Base-by-base conservation (phyloP, 2,888 invertebrate genomes). In the Eupithecia vulgata region DNA sequence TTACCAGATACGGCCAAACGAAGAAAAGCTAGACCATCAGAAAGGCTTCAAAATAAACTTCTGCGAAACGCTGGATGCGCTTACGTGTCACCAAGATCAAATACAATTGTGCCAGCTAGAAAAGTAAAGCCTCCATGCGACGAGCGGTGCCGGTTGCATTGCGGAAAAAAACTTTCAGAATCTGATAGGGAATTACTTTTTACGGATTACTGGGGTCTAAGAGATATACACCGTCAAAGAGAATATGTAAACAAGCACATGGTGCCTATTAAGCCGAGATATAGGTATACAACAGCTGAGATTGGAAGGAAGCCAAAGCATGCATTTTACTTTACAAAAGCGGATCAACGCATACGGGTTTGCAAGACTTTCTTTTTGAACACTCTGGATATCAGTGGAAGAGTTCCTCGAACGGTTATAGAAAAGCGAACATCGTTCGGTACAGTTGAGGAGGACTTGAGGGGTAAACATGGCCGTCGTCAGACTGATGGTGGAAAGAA, bases 301-400 rank as follows among this genome's bases (percentile, higher is more conserved):
- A 21, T 52, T 52, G 48, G 48, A 57, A 21, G 57, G 25, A 57
- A 57, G 5, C 57, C 25, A 57, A 57, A 57, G 3, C 25, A 57
- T 57, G 57, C 57, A 12, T 57, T 57, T 57, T 57, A 57, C 57
- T 57, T 57, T 13, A 57, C 57, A 21, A 57, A 57, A 57, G 57
- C 12, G 25, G 57, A 13, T 2, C 12, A 57, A 25, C 57, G 57
- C 57, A 57, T 57, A 57, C 57, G 57, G 12, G 57, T 57, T 57
- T 57, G 57, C 57, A 57, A 57, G 25, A 65, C 21, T 40, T 65
- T 67, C 12, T 67, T 67, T 48, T 34, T 21, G 45, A 45, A 57
- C 25, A 57, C 57, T 57, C 57, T 57, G 57, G 57, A 57, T 57
- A 57, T 57, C 57, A 57, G 57, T 25, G 57, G 13, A 25, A 57